These are phyloP conservation scores for Heliconius charithonia DNA, from an alignment of 2,888 invertebrate species.

Conservation along the genomic window DNA sequence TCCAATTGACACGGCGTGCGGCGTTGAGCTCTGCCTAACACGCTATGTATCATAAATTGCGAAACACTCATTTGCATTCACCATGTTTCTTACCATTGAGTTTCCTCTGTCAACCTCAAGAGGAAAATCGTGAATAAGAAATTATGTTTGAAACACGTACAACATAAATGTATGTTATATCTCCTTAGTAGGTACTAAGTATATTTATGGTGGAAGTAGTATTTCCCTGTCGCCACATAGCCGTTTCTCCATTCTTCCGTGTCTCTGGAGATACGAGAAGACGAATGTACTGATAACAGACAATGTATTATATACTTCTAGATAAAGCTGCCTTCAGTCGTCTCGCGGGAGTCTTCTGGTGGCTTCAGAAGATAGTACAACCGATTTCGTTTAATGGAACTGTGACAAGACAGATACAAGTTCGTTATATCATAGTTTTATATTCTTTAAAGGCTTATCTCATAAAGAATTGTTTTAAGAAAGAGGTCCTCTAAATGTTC, in stretches of 20 bases:
- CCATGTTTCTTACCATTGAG: no score
- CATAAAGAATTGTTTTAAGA: no score
- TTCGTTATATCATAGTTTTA: background rate
- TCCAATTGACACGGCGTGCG: no score
- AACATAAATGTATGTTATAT: no score
- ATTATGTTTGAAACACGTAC: no score
- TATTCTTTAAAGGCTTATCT: background rate
- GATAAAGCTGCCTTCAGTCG: background rate
- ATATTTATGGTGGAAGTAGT: background rate
- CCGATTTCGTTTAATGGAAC: background rate
- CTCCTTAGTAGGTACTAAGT: background rate
- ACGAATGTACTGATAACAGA: background rate
- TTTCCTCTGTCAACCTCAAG: no score
- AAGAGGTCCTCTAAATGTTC: no score
- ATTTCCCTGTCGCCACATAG: background rate
- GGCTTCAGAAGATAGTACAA: background rate
- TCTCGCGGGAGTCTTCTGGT: background rate
- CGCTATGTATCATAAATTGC: no score
- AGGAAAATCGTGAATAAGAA: no score
- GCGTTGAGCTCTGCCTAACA: no score
- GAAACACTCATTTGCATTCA: no score
- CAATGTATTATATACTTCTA: conserved; percentile 2
- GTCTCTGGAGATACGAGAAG: background rate
- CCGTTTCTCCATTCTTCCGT: no score
- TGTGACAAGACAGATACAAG: background rate